Base-by-base conservation (phyloP, 2,888 invertebrate species). In the Zygaena filipendulae region DNA sequence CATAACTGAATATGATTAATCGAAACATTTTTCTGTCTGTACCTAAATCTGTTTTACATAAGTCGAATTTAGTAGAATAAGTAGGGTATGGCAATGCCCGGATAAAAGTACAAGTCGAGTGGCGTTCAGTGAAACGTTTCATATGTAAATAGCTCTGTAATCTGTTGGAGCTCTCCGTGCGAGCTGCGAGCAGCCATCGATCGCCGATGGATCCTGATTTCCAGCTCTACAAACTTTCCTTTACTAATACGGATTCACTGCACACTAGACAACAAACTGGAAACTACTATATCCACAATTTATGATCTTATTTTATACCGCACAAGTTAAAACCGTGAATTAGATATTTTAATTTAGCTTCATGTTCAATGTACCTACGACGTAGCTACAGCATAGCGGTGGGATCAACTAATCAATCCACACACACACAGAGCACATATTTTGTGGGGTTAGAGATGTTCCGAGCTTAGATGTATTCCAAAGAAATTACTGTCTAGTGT, bases 111-210 rank as follows among this genome's bases (percentile, higher is more conserved):
- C 56, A 52, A 59, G 59, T 56, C 52, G 52, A 58, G 52, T 70
- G 62, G 59, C 59, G 54, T 59, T 67, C 64, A 59, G 59, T 60
- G 61, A 64, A 69, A 66, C 70, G 71, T 64, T 74, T 69, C 72
- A 59, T 63, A 75, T 75, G 75, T 72, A 75, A 74, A 75, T 75
- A 56, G 57, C 45, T 35, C 53, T 45, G 62, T 72, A 75, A 75
- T 74, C 75, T 69, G 64, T 55, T 53, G 52, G 49, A 59, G 60
- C 55, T 59, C 36, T 41, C 39, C 37, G 39, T 4, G 16, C 16
- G 16, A 49, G 44, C 49, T 43, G 45, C 54, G 59, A 56, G 55
- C 57, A 59, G 54, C 49, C 66, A 64, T 60, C 68, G 67, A 69
- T 68, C 59, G 59, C 40, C 57, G 51, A 53, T 54, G 52, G 59